These are phyloP conservation scores for Macrosiphum euphorbiae DNA, from an alignment of 2,888 invertebrate genomes.

Conservation along the genomic window DNA sequence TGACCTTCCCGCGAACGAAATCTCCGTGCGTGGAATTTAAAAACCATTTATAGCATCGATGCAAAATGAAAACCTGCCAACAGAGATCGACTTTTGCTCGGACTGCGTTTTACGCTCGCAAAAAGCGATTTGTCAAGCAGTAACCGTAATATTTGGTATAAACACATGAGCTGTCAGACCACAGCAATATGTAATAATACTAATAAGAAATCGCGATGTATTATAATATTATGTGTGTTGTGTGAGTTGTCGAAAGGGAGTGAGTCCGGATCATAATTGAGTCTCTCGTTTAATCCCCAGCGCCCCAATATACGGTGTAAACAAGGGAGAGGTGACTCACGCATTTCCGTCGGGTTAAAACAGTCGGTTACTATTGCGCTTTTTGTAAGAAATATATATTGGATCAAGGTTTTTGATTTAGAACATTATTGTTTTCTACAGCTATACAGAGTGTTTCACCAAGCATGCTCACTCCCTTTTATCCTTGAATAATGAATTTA, in stretches of 20 bases:
- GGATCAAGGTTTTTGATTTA: background rate
- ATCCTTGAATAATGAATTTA: background rate
- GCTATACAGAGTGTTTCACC: background rate
- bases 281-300: constrained; percentile 49
- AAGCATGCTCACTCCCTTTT: background rate
- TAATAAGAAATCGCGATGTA: constrained; percentile 50
- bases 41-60: constrained; percentile 29
- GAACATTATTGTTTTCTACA: background rate
- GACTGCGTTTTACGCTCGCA: background rate
- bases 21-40: constrained; percentile 39
- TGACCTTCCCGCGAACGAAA: background rate
- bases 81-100: background rate
- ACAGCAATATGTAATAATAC: background rate
- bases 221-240: background rate
- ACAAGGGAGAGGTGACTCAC: constrained; percentile 62
- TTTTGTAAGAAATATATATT: constrained; percentile 10
- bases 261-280: constrained; percentile 46
- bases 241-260: constrained; percentile 26
- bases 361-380: background rate
- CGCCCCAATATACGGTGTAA: constrained; percentile 54
- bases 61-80: constrained; percentile 7
- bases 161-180: background rate
- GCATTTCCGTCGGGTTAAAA: constrained; percentile 45
- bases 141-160: background rate
- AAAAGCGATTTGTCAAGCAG: constrained; percentile 35